Conservation (phyloP, 2,888 invertebrate genomes). For the Lysandra coridon region DNA sequence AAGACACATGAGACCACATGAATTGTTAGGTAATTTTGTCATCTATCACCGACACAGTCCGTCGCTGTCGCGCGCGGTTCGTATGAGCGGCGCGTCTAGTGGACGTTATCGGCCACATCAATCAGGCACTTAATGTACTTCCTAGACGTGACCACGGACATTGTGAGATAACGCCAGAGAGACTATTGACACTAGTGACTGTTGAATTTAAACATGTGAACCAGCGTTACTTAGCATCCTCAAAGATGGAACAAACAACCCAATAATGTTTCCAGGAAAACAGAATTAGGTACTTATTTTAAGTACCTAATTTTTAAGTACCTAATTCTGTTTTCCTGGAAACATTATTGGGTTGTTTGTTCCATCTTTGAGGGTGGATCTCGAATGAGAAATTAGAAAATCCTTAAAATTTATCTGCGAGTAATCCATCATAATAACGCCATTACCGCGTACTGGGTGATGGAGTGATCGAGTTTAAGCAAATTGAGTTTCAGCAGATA, state of each 20-base stretch:
- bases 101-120: conserved; percentile 17
- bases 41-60: neutral
- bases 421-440: neutral
- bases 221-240: neutral
- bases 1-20: neutral
- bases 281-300: neutral
- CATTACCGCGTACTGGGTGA: neutral
- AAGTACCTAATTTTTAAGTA: no score
- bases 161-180: neutral
- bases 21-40: neutral
- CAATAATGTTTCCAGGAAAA: neutral
- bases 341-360: no score
- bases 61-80: neutral
- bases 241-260: neutral
- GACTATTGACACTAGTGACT: neutral
- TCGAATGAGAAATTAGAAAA: neutral
- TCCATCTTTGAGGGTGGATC: no score
- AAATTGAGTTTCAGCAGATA: neutral
- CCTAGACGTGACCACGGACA: conserved; percentile 24
- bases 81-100: conserved; percentile 14
- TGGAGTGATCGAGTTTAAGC: neutral
- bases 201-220: neutral
- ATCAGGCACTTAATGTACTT: conserved; percentile 19
- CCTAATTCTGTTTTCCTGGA: no score
- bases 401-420: neutral